Conservation (phyloP, 2,113 vertebrate species). For the Hyla sarda region DNA sequence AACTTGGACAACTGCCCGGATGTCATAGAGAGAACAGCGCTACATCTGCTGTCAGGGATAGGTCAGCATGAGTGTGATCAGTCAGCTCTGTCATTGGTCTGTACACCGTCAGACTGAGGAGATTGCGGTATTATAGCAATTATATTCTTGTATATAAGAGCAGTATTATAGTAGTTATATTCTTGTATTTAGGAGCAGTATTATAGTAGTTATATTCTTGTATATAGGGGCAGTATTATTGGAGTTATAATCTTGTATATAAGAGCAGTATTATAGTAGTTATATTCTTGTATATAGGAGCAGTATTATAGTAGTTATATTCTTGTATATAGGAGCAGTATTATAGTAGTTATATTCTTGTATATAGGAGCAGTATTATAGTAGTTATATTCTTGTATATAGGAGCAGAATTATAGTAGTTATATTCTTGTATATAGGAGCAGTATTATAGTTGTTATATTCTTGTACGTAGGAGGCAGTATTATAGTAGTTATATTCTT, state of each 20-base stretch:
- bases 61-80: background rate
- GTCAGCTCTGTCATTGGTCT: too few species aligned
- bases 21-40: background rate
- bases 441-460: conserved; percentile 6
- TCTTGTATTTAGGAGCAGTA: background rate
- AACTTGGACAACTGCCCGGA: background rate
- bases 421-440: background rate
- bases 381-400: background rate
- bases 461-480: conserved; percentile 1
- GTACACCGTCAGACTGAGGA: too few species aligned
- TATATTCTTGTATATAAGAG: background rate
- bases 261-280: background rate
- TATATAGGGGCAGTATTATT: background rate
- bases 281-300: too few species aligned
- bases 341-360: too few species aligned
- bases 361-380: background rate
- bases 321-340: too few species aligned
- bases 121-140: background rate
- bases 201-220: conserved; percentile 10
- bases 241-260: background rate
- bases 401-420: background rate
- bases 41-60: background rate
- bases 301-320: too few species aligned
- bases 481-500: conserved; percentile 21
- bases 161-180: conserved; percentile 3